Base-by-base conservation (phyloP, 2,113 vertebrate species). In the Lophotis ruficrista region DNA sequence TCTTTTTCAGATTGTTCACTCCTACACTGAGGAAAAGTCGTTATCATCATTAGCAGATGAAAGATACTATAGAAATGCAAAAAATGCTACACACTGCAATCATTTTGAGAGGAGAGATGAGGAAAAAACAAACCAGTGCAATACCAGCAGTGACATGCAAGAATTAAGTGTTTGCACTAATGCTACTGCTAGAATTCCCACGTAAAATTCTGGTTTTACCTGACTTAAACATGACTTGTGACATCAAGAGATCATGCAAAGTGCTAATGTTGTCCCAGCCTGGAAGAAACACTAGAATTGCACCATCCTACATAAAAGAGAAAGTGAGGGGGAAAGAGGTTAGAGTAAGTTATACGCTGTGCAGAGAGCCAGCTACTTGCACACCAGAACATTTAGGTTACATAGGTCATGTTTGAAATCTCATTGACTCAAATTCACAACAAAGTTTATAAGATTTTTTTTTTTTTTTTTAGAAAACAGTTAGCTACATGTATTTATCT, bases 241-340 rank as follows among this genome's bases (percentile, higher is more conserved):
- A 98, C 97, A 98, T 98, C 68, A 99, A 97, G 70, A 99, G 98
- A 91, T 99, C 99, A 72, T 99, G 98, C 76, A 99, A 98, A 68
- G 95, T 98, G 97, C 99, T 99, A 94, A 99, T 99, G 97, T 99
- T 99, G 98, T 99, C 99, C 99, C 99, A 99, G 83, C 99, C 99
- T 57, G 99, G 99, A 50, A 99, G 98, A 96, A 99, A 99, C 66
- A 99, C 99, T 80, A 99, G 96, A 95, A 99, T 99, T 6, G 99
- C 99, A 93, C 99, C 99, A 77, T 99, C 99, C 99, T 99, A 83
- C 35, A 23, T 20, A 80, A 56, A 62, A 69, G 35, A 53, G 20
- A 24, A 83, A 97, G 87, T 5, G 62, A 79, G 76, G 53, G 37
- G 45, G 61, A 38, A 45, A 68, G 50, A 89, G 33, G n/a, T 95